Percentiles rank a stretch among this genome's conserved stretches.
These are phyloP conservation scores for Fregetta grallaria DNA, from an alignment of 2,113 vertebrate species.

Conservation along the genomic window DNA sequence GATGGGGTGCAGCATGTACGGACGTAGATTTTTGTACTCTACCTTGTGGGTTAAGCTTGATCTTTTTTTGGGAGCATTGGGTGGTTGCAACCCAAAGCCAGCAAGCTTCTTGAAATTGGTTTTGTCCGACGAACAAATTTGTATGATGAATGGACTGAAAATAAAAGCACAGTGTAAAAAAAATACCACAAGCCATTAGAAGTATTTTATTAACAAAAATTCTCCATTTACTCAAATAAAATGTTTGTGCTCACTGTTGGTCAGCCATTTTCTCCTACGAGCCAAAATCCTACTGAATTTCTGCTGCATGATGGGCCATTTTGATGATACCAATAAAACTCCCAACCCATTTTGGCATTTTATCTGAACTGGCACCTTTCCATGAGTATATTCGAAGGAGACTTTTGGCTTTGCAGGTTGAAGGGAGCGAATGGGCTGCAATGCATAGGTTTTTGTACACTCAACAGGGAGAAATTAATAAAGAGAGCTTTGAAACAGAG, in stretches of 20 bases:
- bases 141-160: not conserved
- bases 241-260: not conserved
- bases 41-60: not conserved
- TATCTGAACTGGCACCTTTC: not conserved
- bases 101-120: rapidly evolving
- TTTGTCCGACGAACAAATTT: not conserved
- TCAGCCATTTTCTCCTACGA: not conserved
- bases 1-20: rapidly evolving
- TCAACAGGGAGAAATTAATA: not conserved
- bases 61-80: not conserved
- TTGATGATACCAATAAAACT: not conserved
- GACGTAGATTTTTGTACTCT: not conserved
- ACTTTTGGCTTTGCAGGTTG: not conserved
- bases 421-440: not conserved
- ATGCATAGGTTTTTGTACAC: not conserved
- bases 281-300: not conserved
- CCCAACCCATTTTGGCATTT: not conserved
- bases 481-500: not conserved
- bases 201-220: not conserved
- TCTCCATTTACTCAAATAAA: not conserved
- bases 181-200: not conserved
- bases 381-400: rapidly evolving
- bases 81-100: not conserved
- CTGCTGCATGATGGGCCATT: not conserved
- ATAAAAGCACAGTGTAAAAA: not conserved